Conservation (phyloP, 2,113 vertebrate genomes). For the Rhinoderma darwinii region DNA sequence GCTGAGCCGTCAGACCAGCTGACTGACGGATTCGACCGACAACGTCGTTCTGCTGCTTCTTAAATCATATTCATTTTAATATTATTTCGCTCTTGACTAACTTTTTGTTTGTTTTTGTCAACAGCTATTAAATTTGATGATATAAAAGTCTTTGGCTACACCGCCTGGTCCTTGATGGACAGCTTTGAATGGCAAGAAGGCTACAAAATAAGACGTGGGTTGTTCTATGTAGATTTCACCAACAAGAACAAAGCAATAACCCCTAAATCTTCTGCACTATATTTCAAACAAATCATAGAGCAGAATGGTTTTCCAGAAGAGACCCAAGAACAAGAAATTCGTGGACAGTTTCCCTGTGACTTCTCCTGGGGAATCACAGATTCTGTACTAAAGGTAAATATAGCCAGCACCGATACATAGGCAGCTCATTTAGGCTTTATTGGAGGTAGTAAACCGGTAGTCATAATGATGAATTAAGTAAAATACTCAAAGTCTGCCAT, state of each 20-base stretch:
- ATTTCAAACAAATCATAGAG: slow-evolving; percentile 82
- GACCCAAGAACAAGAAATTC: slow-evolving; percentile 68
- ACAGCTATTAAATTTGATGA: slow-evolving; percentile 84
- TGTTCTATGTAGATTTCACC: slow-evolving; percentile 89
- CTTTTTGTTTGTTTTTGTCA: not conserved
- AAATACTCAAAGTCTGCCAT: too few relatives aligned
- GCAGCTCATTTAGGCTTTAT: not conserved
- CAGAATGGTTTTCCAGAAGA: slow-evolving; percentile 82
- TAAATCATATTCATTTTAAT: too few relatives aligned
- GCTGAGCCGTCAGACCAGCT: too few relatives aligned
- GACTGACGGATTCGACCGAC: too few relatives aligned
- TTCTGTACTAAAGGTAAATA: slow-evolving; percentile 84
- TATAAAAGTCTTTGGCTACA: slow-evolving; percentile 87
- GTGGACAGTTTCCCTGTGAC: slow-evolving; percentile 84
- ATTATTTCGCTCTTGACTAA: too few relatives aligned
- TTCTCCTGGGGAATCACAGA: slow-evolving; percentile 95
- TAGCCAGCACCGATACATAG: not conserved
- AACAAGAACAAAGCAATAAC: slow-evolving; percentile 77
- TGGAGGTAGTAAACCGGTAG: too few relatives aligned
- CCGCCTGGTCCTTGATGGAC: slow-evolving; percentile 91
- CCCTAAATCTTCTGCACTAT: slow-evolving; percentile 88
- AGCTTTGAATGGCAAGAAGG: slow-evolving; percentile 94
- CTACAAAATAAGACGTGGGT: slow-evolving; percentile 81
- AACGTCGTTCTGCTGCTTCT: too few relatives aligned
- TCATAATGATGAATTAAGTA: too few relatives aligned